Evolutionary conservation across 2,888 invertebrate species (phyloP), one percentile per base, ranked within the genome.

Genomic region (Parapristionchus giblindavisi): DNA sequence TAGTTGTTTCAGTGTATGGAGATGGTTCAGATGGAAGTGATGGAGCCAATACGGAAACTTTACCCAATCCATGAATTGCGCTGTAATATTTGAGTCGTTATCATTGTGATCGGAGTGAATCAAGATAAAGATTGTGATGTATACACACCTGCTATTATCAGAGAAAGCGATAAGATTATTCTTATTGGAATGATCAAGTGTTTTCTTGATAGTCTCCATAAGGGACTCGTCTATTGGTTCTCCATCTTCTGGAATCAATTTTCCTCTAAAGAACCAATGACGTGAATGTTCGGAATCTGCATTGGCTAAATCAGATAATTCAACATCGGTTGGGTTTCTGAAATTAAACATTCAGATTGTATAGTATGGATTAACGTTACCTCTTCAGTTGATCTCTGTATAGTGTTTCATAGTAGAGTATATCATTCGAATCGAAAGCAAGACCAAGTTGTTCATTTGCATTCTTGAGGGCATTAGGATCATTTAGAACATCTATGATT

Each of bases 161-260:
- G 93, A 93, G 88, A 98, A 98, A 89, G 96, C 95, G 81, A 98
- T 97, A 21, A 97, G 93, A 90, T 96, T 98, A 89, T 98, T 98
- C 29, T 91, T 89, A 90, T 97, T 96, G 11, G 94, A 93, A 81
- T 91, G 90, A 5, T 92, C 90, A 88, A 97, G 96, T 0, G 98
- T 98, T 58, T 93, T 92, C 86, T 94, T 93, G 65, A 99, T 94
- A 93, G 96, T 93, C 87, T 94, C 93, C 85, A 99, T 93, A 17
- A 99, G 90, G 0, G 95, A 94, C 86, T 93, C 91, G n/a, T 92
- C 90, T 24, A 72, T 24, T 63, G 8, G 14, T 11, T 34, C 34
- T 8, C 63, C 34, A 11, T 11, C 32, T 14, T 63, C 63, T 17
- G 29, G 17, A 63, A 94, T 89, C 90, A 95, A 92, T 87, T 89